Conservation (phyloP, 2,797 vertebrate species). For the Fratercula arctica region DNA sequence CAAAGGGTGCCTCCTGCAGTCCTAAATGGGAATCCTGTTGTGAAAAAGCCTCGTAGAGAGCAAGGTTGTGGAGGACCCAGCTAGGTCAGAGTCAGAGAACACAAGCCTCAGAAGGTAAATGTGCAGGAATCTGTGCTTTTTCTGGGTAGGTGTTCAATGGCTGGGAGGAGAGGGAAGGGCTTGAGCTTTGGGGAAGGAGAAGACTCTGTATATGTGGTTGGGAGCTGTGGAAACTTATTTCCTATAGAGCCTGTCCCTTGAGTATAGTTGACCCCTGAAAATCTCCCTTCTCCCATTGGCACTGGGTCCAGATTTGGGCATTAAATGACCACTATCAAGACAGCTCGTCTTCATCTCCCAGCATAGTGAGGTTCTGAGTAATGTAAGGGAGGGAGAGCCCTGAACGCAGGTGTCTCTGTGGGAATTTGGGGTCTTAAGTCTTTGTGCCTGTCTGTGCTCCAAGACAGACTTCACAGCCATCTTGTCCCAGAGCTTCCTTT, state of each 20-base stretch:
- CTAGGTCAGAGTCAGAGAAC: background rate
- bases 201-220: background rate
- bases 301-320: background rate
- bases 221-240: background rate
- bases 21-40: background rate
- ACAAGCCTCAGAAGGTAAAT: background rate
- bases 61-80: background rate
- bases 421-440: background rate
- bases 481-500: background rate
- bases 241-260: background rate
- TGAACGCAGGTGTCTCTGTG: background rate
- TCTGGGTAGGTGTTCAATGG: background rate
- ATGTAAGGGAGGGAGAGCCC: background rate
- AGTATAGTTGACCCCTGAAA: background rate
- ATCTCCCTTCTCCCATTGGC: background rate
- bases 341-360: background rate
- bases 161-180: background rate
- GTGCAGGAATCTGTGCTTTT: background rate
- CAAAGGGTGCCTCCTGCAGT: background rate
- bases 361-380: background rate
- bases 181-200: background rate
- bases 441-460: background rate
- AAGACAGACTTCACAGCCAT: background rate
- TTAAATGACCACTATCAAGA: background rate
- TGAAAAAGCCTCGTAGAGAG: background rate